phyloP scores from a whole-genome alignment of 2,888 invertebrate species.

The Caenorhabditis zanzibari region DNA sequence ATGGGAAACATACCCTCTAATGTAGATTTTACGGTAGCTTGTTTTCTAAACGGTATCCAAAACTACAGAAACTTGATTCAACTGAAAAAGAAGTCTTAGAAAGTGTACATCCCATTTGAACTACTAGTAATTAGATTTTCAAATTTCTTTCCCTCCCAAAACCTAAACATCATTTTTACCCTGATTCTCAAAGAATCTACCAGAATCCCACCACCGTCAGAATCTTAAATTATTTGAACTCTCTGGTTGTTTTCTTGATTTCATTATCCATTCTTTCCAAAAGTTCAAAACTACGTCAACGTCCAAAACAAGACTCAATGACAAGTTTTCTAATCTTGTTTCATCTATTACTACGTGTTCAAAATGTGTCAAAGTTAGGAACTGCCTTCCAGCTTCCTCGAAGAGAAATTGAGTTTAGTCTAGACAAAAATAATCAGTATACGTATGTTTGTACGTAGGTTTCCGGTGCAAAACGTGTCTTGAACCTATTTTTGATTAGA shows the following conservation, averaged over 20 bases:
- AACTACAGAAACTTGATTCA: too few relatives aligned
- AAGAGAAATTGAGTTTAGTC: neutral
- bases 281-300: neutral
- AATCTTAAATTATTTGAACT: neutral
- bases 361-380: neutral
- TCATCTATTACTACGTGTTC: constrained; percentile 4
- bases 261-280: neutral
- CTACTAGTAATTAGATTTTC: too few relatives aligned
- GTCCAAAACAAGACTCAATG: neutral
- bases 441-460: neutral
- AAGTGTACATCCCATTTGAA: too few relatives aligned
- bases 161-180: too few relatives aligned
- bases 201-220: neutral
- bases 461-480: neutral
- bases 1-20: too few relatives aligned
- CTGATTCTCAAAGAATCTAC: too few relatives aligned
- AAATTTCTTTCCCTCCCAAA: too few relatives aligned
- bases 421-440: neutral
- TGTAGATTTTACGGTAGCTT: too few relatives aligned
- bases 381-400: too few relatives aligned
- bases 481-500: neutral
- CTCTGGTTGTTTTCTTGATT: neutral
- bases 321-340: neutral
- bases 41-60: too few relatives aligned
- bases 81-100: too few relatives aligned